Evolutionary conservation across 2,888 invertebrate species (phyloP), one percentile per base, ranked within the genome.

Genomic region (Aphidoletes aphidimyza): DNA sequence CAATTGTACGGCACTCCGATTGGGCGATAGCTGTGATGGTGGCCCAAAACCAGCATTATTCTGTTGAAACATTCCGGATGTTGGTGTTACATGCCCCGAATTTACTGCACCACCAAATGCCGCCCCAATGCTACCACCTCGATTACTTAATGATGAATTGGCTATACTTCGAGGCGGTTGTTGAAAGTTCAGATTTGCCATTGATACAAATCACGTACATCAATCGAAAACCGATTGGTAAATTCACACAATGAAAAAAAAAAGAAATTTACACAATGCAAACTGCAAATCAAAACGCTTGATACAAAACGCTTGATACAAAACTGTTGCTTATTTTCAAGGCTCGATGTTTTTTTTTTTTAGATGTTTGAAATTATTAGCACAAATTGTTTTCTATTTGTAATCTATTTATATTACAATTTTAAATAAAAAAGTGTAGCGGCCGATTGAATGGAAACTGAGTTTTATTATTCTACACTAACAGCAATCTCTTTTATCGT

Each of bases 111-210:
- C 92, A 88, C 92, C 92, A 89, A 93, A 93, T 86, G 92, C 92
- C 3, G 69, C 69, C 89, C 93, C 92, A 88, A 92, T 92, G 90
- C 92, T 92, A 86, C 92, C 45, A 5, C 49, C 83, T 92, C 90
- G 93, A 87, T 90, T 92, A 88, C 92, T 92, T 89, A 94, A 92
- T 90, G 93, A 93, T 88, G 92, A 94, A 91, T 95, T 95, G 90
- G 95, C 95, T 92, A 96, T 94, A 92, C 95, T 96, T 92, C 96
- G 94, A 91, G 96, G 95, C 88, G 95, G 94, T 92, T 94, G 94
- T 91, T 95, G 95, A 92, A 96, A 95, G 92, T 96, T 96, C 93
- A 96, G 93, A 93, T 96, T 96, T 92, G 96, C 96, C 96, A 96
- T 96, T 81, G 81, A 81, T 36, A 81, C 36, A 37, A 81, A 81